phyloP scores from a whole-genome alignment of 2,888 invertebrate genomes.

The Dasypogon diadema region DNA sequence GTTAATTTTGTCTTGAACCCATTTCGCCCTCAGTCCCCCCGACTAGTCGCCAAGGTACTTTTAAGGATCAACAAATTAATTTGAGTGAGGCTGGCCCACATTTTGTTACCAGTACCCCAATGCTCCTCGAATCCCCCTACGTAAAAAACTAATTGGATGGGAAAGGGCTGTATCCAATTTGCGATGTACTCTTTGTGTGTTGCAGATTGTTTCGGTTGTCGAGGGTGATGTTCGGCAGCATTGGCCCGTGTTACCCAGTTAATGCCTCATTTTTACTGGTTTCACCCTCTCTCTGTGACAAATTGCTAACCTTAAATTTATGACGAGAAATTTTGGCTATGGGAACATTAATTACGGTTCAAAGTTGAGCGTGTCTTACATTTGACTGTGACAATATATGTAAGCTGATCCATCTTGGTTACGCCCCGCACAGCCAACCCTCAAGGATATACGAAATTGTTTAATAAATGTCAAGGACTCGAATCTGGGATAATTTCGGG shows the following conservation, averaged over 20 bases:
- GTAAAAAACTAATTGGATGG: slow-evolving; percentile 30
- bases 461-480: background rate
- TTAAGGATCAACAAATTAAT: slow-evolving; percentile 47
- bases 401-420: background rate
- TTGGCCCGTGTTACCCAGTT: slow-evolving; percentile 12
- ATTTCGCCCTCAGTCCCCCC: slow-evolving; percentile 10
- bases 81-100: slow-evolving; percentile 30
- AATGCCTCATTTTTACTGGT: slow-evolving; percentile 42
- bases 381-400: slow-evolving; percentile 19
- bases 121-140: background rate
- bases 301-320: slow-evolving; percentile 46
- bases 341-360: slow-evolving; percentile 41
- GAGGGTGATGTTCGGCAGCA: slow-evolving; percentile 20
- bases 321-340: slow-evolving; percentile 19
- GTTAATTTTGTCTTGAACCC: slow-evolving; percentile 42
- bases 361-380: slow-evolving; percentile 8
- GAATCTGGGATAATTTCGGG: too few species aligned
- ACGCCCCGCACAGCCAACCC: background rate
- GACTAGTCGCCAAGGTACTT: slow-evolving; percentile 34
- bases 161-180: slow-evolving; percentile 1
- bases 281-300: slow-evolving; percentile 28
- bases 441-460: background rate
- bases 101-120: background rate
- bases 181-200: background rate
- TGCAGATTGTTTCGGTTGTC: slow-evolving; percentile 16